Percentiles rank a stretch among this genome's conserved stretches.
phyloP scores from a whole-genome alignment of 2,888 invertebrate genomes.

The Hylaea fasciaria region DNA sequence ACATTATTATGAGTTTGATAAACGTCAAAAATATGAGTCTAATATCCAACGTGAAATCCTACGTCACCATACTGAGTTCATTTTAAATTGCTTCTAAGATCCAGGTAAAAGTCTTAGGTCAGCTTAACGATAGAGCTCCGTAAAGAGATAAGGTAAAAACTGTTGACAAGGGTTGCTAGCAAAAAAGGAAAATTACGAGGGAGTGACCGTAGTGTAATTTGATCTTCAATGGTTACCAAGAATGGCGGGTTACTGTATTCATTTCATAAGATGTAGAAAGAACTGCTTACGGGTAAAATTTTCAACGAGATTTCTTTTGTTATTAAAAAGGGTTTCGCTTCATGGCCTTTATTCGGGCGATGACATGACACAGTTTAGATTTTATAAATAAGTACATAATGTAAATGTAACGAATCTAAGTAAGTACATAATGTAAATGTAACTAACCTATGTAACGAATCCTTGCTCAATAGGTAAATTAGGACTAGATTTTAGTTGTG shows the following conservation, averaged over 20 bases:
- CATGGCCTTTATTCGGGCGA: not conserved
- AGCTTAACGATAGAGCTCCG: slow-evolving; percentile 68
- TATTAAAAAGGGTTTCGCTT: slow-evolving; percentile 12
- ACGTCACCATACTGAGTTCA: slow-evolving; percentile 17
- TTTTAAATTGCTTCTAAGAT: slow-evolving; percentile 38
- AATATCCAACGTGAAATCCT: not conserved
- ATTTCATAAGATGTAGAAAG: slow-evolving; percentile 30
- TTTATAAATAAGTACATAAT: too few relatives aligned
- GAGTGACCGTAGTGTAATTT: slow-evolving; percentile 63
- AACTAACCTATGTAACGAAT: too few relatives aligned
- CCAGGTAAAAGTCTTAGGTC: slow-evolving; percentile 60
- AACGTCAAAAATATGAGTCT: too few relatives aligned
- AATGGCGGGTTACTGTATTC: slow-evolving; percentile 45
- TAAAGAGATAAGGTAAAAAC: slow-evolving; percentile 62
- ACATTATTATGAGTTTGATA: too few relatives aligned
- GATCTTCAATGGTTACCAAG: slow-evolving; percentile 59
- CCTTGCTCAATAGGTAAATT: too few relatives aligned
- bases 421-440: too few relatives aligned
- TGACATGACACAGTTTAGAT: not conserved
- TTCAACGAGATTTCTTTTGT: slow-evolving; percentile 1
- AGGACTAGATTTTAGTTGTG: too few relatives aligned
- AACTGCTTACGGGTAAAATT: slow-evolving; percentile 14
- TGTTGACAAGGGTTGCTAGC: slow-evolving; percentile 72
- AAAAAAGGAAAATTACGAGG: slow-evolving; percentile 71
- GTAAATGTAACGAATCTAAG: too few relatives aligned